phyloP scores from a whole-genome alignment of 2,113 vertebrate genomes.

The Dryoscopus gambensis region DNA sequence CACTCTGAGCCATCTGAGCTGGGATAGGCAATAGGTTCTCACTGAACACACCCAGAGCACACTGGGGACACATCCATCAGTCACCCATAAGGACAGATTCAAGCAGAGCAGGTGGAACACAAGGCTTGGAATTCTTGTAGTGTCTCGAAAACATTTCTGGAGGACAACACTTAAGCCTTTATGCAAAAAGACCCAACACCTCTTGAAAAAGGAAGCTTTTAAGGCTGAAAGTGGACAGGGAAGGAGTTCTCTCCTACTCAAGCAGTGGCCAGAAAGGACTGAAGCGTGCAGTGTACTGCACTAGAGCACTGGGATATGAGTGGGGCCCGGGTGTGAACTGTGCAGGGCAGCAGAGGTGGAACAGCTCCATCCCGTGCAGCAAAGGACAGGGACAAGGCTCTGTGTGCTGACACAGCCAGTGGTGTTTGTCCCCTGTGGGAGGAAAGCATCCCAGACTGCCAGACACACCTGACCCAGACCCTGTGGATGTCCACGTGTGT shows the following conservation, averaged over 20 bases:
- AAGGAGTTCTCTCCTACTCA: not conserved
- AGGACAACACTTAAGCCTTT: not conserved
- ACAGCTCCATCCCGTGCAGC: rapidly evolving
- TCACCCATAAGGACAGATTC: not conserved
- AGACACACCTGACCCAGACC: not conserved
- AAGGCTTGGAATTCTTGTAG: rapidly evolving
- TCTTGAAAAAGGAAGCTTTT: not conserved
- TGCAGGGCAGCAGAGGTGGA: not conserved
- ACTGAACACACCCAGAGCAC: rapidly evolving
- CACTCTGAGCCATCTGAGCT: not conserved
- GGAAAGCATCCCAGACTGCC: not conserved
- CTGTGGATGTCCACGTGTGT: rapidly evolving
- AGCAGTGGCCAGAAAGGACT: not conserved
- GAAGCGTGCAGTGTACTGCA: not conserved
- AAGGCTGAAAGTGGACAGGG: not conserved
- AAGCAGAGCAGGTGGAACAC: not conserved
- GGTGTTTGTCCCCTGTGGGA: too few relatives aligned
- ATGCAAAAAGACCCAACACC: not conserved
- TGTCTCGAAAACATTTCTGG: not conserved
- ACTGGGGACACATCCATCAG: rapidly evolving
- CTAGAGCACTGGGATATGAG: not conserved
- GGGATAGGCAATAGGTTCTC: not conserved
- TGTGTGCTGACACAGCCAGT: not conserved
- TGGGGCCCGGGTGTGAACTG: not conserved
- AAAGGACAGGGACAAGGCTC: not conserved